These are phyloP conservation scores for Charina bottae DNA, from an alignment of 2,113 vertebrate species.

Conservation along the genomic window DNA sequence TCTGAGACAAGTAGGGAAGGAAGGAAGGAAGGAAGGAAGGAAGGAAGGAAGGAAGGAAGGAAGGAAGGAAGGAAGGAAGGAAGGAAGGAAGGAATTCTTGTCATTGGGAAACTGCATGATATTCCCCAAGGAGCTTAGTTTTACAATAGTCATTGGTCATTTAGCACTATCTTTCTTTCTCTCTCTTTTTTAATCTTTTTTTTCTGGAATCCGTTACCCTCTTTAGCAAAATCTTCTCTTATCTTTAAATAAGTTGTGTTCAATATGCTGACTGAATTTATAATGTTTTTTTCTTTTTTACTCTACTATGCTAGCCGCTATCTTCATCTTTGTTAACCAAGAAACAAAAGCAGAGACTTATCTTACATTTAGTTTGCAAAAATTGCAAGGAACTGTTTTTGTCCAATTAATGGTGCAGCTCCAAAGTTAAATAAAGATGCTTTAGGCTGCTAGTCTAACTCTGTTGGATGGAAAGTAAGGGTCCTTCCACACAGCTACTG, in stretches of 20 bases:
- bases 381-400: slow-evolving; percentile 11
- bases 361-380: slow-evolving; percentile 44
- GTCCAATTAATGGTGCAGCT: slow-evolving; percentile 35
- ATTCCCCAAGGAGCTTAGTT: slow-evolving; percentile 43
- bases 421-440: not conserved
- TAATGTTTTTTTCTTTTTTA: slow-evolving; percentile 36
- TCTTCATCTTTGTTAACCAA: slow-evolving; percentile 29
- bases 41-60: too few relatives aligned
- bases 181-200: slow-evolving; percentile 32
- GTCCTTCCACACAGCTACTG: not conserved
- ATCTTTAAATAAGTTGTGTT: slow-evolving; percentile 53
- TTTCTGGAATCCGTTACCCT: too few relatives aligned
- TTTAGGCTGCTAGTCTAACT: not conserved
- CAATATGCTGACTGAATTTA: slow-evolving; percentile 48
- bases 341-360: not conserved
- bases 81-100: not conserved
- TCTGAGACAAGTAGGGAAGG: slow-evolving; percentile 24
- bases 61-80: too few relatives aligned
- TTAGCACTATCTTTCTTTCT: slow-evolving; percentile 51
- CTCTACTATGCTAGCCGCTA: not conserved
- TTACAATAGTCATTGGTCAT: slow-evolving; percentile 60
- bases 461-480: not conserved
- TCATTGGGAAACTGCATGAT: slow-evolving; percentile 40
- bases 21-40: too few relatives aligned
- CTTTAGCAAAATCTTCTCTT: slow-evolving; percentile 49